Evolutionary conservation across 2,113 vertebrate genomes (phyloP), one percentile per base, ranked within the genome.

Genomic region (Tylochromis polylepis): DNA sequence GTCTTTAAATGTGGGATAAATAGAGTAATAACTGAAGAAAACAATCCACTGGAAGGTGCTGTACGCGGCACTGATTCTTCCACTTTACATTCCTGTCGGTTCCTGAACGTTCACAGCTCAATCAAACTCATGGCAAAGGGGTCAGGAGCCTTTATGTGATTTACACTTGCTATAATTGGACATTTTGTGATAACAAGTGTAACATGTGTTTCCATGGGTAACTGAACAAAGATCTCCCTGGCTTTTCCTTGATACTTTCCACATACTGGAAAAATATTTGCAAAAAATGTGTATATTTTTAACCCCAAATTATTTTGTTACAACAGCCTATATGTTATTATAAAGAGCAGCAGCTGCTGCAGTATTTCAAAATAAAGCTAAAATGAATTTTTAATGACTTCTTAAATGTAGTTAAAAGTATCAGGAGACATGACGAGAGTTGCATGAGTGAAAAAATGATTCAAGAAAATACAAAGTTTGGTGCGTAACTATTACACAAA

Each of bases 111-210:
- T 65, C 31, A 75, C 51, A 87, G 58, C 57, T 90, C 65, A 82
- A 81, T 83, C 65, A 65, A 59, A 18, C 20, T 38, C 83, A 87
- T 85, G 59, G 31, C 31, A 86, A 89, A 16, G 4, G 36, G 55
- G 83, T 81, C 83, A 83, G 36, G 43, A 81, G 81, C 62, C 60
- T 83, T 81, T 80, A 58, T 22, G 29, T 55, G 7, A 86, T 86
- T 78, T 24, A 67, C 56, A 14, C 51, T 41, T 20, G 27, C n/a
- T 53, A 82, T 20, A 80, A 83, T 72, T 72, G 20, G 18, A 38
- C 65, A 81, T 36, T 29, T 75, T 49, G 51, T 15, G 22, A 11
- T 27, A 46, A 55, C 2, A 34, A 5, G 6, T 49, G 41, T 77
- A 46, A 46, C 14, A 22, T 2, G 31, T 55, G 51, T 80, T 70